phyloP scores from a whole-genome alignment of 2,797 vertebrate genomes.

The Anas bahamensis region DNA sequence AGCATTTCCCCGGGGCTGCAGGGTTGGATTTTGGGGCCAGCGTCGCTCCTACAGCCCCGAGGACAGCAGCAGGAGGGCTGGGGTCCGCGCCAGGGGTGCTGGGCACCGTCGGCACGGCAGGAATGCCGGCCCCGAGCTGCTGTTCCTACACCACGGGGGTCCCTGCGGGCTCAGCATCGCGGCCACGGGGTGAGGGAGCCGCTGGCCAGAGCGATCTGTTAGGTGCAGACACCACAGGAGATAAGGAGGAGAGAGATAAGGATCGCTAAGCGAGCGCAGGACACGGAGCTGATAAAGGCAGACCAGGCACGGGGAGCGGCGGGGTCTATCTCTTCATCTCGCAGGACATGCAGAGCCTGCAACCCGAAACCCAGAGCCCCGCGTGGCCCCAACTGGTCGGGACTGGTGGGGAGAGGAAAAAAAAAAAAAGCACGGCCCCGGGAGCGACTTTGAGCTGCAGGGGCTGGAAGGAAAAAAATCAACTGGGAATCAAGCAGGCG shows the following conservation, averaged over 20 bases:
- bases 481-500: background rate
- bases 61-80: background rate
- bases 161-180: accelerated
- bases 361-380: background rate
- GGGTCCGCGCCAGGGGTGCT: background rate
- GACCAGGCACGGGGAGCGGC: background rate
- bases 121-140: constrained; percentile 16
- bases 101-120: background rate
- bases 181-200: background rate
- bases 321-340: constrained; percentile 38
- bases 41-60: background rate
- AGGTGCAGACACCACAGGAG: constrained; percentile 35
- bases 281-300: constrained; percentile 32
- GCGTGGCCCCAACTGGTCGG: background rate
- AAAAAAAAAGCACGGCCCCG: background rate
- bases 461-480: background rate
- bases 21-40: background rate
- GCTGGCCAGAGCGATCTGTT: background rate
- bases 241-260: constrained; percentile 61
- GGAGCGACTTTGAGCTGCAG: background rate
- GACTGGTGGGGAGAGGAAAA: background rate
- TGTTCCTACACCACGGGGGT: background rate
- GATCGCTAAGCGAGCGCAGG: background rate
- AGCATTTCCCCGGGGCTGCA: background rate
- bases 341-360: constrained; percentile 7